phyloP scores from a whole-genome alignment of 2,888 invertebrate species.

The Tenthredo mesomela region DNA sequence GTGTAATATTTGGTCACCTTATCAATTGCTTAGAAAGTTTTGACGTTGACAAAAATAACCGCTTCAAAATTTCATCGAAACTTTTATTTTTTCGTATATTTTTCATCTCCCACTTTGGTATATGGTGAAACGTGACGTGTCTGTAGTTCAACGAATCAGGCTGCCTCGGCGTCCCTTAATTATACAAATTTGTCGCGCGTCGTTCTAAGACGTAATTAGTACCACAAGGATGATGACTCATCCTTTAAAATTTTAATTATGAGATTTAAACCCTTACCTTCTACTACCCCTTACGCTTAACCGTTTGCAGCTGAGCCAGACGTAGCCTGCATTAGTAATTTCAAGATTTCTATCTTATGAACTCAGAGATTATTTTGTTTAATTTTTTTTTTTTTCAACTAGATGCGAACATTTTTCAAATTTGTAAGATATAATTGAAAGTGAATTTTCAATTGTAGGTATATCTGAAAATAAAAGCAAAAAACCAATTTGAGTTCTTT shows the following conservation, averaged over 20 bases:
- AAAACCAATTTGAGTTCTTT: too few relatives aligned
- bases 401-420: too few relatives aligned
- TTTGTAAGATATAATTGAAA: too few relatives aligned
- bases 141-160: constrained; percentile 15
- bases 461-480: too few relatives aligned
- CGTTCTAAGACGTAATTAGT: constrained; percentile 23
- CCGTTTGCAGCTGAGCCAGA: constrained; percentile 8
- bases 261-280: background rate
- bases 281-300: background rate
- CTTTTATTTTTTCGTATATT: background rate
- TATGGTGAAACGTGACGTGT: background rate
- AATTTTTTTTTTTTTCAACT: too few relatives aligned
- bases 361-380: background rate
- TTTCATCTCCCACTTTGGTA: background rate
- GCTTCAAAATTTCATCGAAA: background rate
- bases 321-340: constrained; percentile 26
- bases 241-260: constrained; percentile 36
- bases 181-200: constrained; percentile 43
- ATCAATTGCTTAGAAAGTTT: background rate
- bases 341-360: background rate
- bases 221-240: constrained; percentile 31
- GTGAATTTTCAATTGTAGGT: too few relatives aligned
- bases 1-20: background rate
- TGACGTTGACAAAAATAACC: constrained; percentile 14
- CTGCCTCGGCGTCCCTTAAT: constrained; percentile 12